These are phyloP conservation scores for Cantharis lateralis DNA, from an alignment of 2,888 invertebrate genomes.

Conservation along the genomic window DNA sequence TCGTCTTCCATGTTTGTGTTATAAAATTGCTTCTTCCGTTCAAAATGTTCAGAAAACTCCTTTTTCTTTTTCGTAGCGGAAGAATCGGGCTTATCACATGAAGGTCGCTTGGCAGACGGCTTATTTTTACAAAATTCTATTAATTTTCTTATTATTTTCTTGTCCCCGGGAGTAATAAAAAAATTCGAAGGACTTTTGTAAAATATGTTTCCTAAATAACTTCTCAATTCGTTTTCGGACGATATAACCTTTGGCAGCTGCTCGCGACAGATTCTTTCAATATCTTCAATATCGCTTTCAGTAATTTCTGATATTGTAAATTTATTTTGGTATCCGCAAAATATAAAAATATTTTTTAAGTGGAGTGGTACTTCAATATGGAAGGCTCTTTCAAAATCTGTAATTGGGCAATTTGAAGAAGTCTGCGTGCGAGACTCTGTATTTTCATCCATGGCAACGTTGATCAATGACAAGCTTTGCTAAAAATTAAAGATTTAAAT, in stretches of 20 bases:
- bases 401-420: not conserved
- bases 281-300: not conserved
- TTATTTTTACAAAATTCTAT: not conserved
- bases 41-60: not conserved
- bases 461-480: not conserved
- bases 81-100: not conserved
- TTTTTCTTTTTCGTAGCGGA: not conserved
- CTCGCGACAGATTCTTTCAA: not conserved
- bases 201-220: not conserved
- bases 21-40: not conserved
- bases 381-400: not conserved
- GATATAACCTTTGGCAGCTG: not conserved
- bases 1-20: not conserved
- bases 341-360: not conserved
- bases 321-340: not conserved
- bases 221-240: not conserved
- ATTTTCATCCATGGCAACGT: not conserved
- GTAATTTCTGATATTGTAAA: not conserved
- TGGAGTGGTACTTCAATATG: not conserved
- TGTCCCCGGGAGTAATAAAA: not conserved
- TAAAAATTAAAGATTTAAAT: too few relatives aligned
- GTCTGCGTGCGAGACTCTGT: not conserved
- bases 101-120: not conserved
- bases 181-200: not conserved
- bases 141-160: not conserved